Conservation (phyloP, 2,888 invertebrate species). For the Drosophila eohydei region DNA sequence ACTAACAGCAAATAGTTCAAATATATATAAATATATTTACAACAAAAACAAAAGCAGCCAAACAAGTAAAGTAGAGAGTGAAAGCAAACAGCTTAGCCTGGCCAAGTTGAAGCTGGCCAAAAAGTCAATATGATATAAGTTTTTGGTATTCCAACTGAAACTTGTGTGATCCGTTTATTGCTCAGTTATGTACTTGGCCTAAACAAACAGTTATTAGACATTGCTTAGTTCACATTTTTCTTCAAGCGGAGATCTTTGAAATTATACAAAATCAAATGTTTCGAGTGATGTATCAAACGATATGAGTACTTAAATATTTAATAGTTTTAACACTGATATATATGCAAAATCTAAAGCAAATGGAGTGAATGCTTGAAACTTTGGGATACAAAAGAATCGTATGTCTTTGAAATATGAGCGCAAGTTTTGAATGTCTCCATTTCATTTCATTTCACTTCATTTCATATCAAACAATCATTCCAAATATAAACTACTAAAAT, state of each 20-base stretch:
- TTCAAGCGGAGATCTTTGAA: conserved; percentile 18
- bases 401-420: background rate
- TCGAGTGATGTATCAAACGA: conserved; percentile 1
- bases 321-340: background rate
- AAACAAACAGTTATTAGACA: conserved; percentile 31
- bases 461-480: conserved; percentile 38
- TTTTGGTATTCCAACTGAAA: conserved; percentile 30
- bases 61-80: conserved; percentile 16
- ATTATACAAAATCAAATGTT: background rate
- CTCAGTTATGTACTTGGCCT: conserved; percentile 35
- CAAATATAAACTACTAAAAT: conserved; percentile 18
- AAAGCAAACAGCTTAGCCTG: conserved; percentile 5
- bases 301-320: background rate
- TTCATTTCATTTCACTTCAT: conserved; percentile 17
- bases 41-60: conserved; percentile 32
- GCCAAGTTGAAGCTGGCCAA: conserved; percentile 19
- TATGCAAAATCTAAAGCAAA: background rate
- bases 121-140: conserved; percentile 26
- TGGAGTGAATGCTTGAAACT: background rate
- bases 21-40: conserved; percentile 54
- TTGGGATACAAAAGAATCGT: background rate
- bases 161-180: conserved; percentile 48
- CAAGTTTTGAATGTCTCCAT: background rate
- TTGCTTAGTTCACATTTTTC: conserved; percentile 44
- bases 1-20: conserved; percentile 73